Evolutionary conservation across 2,113 vertebrate species (phyloP), one percentile per base, ranked within the genome.

Genomic region (Hippotragus niger): DNA sequence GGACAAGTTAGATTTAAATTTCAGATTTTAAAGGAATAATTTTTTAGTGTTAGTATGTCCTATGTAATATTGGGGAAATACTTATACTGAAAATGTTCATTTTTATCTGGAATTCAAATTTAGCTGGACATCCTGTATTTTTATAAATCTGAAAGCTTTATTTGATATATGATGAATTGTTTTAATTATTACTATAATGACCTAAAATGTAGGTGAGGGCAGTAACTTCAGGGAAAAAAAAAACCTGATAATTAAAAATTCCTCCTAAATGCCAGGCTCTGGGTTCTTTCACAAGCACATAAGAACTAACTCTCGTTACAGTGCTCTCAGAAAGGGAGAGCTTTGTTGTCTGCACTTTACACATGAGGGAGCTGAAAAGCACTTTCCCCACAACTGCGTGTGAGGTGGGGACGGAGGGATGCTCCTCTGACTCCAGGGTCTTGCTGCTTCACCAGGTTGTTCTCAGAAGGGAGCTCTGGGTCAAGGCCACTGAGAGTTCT

Each of bases 1-100:
- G 40, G 21, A 64, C 40, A 83, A 86, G 8, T 71, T 53, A 85
- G 81, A 90, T 81, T 80, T 90, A 21, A 91, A 88, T 67, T 93
- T 95, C 40, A 82, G 40, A 76, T 81, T 58, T 53, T 7, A 31
- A 31, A 50, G 7, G 16, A 64, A 67, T 52, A 31, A 33, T n/a
- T 29, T 55, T 97, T 36, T 78, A 50, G 50, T 53, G 21, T 43
- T 50, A 60, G 21, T 80, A 58, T 52, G 23, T 67, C 25, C 27
- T 31, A 7, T 19, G 47, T 14, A 31, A 50, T 86, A 87, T 78
- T 64, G 58, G 6, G 43, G 71, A 96, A 89, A 86, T 43, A 89
- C 33, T 82, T 76, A 50, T 36, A 67, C 23, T 64, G 58, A 67
- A 82, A 86, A 67, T 25, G 64, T 83, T 86, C 8, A 29, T 29